Base-by-base conservation (phyloP, 1,140 invertebrate genomes). In the Drosophila jambulina region DNA sequence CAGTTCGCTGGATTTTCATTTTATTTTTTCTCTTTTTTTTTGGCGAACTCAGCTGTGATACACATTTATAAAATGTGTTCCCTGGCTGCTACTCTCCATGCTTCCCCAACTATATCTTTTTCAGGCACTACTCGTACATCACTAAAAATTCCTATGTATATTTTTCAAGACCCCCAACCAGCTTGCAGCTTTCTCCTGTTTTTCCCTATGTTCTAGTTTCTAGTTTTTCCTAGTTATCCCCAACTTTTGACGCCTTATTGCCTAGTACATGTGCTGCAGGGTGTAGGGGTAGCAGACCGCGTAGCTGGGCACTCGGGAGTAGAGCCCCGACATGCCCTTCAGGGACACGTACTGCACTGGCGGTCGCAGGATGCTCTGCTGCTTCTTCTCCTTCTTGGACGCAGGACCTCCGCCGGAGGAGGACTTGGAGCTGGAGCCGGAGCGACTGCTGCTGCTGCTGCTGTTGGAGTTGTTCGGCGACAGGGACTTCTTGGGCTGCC, bases 291-390 rank as follows among this genome's bases (percentile, higher is more conserved):
- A 92, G 67, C 91, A 92, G 53, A 90, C 82, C 38, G 88, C 78
- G 43, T 91, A 93, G 64, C 92, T 87, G 61, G 91, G 92, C 32
- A 92, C 92, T 8, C 91, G 64, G 40, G 92, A 91, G 38, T 90
- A 92, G 4, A 92, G 59, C 1, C 92, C 91, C n/a, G 91, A 92
- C 91, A 93, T 92, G 75, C 92, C 92, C 90, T 93, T 93, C 82
- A 91, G 82, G 63, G 87, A 87, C 36, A 92, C 91, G 32, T 93
- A 93, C 38, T 93, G 82, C 7, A 91, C 79, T 65, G 92, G 92
- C 45, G 84, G 91, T n/a, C 92, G 85, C 69, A 93, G 57, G 15
- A 93, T 92, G 74, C 91, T 92, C 93, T 56, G 93, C 74, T 91
- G 91, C 25, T 92, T 92, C 68, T 88, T 88, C n/a, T 91, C 78